Percentiles rank a stretch among this genome's conserved stretches.
Conservation (phyloP, 2,888 invertebrate species). For the Diogma glabrata region DNA sequence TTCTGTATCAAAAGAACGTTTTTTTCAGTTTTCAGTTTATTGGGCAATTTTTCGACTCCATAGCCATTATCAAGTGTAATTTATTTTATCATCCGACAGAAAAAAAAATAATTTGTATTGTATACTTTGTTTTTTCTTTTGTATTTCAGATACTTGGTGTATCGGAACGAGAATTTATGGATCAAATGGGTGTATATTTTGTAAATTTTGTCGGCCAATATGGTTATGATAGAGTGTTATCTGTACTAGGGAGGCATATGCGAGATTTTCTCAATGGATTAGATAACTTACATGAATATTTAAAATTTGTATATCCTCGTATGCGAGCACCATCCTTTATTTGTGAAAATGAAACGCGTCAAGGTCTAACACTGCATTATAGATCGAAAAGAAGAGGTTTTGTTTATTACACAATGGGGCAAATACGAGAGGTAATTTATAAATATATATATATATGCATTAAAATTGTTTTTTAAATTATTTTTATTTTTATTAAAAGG, state of each 20-base stretch:
- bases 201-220: slow-evolving; percentile 89
- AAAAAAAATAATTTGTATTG: no score
- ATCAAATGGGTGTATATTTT: slow-evolving; percentile 88
- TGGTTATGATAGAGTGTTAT: slow-evolving; percentile 84
- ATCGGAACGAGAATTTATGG: slow-evolving; percentile 83
- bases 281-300: slow-evolving; percentile 94
- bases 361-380: slow-evolving; percentile 87
- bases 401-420: slow-evolving; percentile 94
- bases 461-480: neutral
- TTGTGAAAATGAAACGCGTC: slow-evolving; percentile 87
- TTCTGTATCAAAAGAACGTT: no score
- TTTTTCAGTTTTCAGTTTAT: no score
- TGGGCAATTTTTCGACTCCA: no score
- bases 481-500: slow-evolving; percentile 40
- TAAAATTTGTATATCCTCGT: slow-evolving; percentile 89
- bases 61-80: no score
- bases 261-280: slow-evolving; percentile 90
- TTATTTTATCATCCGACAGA: no score
- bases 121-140: slow-evolving; percentile 19
- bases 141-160: slow-evolving; percentile 69
- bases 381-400: slow-evolving; percentile 87
- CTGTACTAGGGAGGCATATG: slow-evolving; percentile 86
- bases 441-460: neutral
- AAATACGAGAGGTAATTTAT: slow-evolving; percentile 64
- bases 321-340: slow-evolving; percentile 90